Base-by-base conservation (phyloP, 2,113 vertebrate species). In the Nothobranchius kuhntae region DNA sequence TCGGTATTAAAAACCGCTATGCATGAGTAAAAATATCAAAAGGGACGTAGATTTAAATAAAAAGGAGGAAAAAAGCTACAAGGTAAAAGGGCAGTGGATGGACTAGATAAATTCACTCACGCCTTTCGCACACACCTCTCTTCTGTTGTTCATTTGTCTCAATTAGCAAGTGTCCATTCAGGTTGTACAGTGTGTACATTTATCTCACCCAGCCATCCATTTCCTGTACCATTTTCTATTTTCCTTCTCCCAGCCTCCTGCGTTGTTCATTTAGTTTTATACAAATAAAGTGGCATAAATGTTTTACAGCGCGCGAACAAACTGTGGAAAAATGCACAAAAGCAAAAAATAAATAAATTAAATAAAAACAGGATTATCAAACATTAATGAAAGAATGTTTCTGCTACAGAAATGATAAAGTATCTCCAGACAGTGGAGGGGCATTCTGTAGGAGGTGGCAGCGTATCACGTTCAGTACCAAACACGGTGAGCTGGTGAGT, bases 71-170 rank as follows among this genome's bases (percentile, higher is more conserved):
- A 46, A 40, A 64, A 63, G 53, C 30, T 42, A 36, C 21, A 11
- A 62, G 56, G 77, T 65, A 85, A 81, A 88, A 81, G 82, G 72
- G 82, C 69, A 83, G 75, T 75, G 75, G 61, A 82, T 67, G 66
- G 83, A 75, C 81, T 65, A 73, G 82, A 85, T 82, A 82, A 68
- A 87, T 89, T 36, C 65, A 68, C 61, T 45, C 68, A 40, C 50
- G 44, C 52, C 53, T 73, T 66, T 40, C 36, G 47, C 58, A 53
- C 72, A 82, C 77, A 73, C 74, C 68, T 80, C 68, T 68, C 67
- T 58, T 38, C 65, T 65, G 72, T 55, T 81, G 78, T 80, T 78
- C 86, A 89, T 87, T 89, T 85, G 84, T 91, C 86, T 89, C 78
- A 90, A 88, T 90, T 89, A 88, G 75, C 38, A 66, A 64, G 50